phyloP scores from a whole-genome alignment of 2,888 invertebrate genomes.

The Drosophila neotestacea region DNA sequence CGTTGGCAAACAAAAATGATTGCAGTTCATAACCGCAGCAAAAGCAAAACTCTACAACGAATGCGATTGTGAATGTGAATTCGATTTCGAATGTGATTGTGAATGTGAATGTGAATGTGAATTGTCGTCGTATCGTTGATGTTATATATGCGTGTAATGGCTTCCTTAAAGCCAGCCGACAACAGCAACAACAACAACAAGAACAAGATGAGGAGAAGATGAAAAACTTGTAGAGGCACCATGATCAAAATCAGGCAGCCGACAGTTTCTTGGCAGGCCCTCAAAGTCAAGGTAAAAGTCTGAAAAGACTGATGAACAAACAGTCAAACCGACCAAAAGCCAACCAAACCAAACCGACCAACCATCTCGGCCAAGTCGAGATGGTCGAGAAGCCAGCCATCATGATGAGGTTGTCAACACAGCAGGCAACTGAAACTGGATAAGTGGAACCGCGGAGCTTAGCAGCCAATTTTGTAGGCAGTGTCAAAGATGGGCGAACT shows the following conservation, averaged over 20 bases:
- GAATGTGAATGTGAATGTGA: constrained; percentile 59
- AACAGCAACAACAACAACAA: constrained; percentile 30
- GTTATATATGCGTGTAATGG: constrained; percentile 78
- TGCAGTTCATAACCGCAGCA: constrained; percentile 68
- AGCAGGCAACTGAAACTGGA: constrained; percentile 29
- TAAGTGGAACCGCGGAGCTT: constrained; percentile 30
- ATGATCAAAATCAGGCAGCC: constrained; percentile 77
- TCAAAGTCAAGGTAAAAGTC: constrained; percentile 51
- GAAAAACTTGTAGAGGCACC: constrained; percentile 38
- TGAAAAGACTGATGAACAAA: constrained; percentile 50
- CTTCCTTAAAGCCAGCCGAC: constrained; percentile 73
- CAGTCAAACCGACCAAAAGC: constrained; percentile 8
- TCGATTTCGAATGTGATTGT: constrained; percentile 32
- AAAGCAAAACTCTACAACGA: constrained; percentile 13
- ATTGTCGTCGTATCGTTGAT: constrained; percentile 51
- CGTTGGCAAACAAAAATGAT: constrained; percentile 63
- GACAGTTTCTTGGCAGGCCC: constrained; percentile 40
- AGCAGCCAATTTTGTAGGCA: constrained; percentile 58
- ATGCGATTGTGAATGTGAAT: constrained; percentile 26
- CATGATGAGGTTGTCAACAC: constrained; percentile 74
- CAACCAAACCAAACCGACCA: constrained; percentile 8
- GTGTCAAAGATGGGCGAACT: constrained; percentile 57
- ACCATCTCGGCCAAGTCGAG: constrained; percentile 23
- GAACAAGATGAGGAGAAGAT: constrained; percentile 11
- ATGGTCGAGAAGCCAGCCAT: constrained; percentile 33